These are phyloP conservation scores for Rotaria macrura DNA, from an alignment of 2,888 invertebrate genomes.

Conservation along the genomic window DNA sequence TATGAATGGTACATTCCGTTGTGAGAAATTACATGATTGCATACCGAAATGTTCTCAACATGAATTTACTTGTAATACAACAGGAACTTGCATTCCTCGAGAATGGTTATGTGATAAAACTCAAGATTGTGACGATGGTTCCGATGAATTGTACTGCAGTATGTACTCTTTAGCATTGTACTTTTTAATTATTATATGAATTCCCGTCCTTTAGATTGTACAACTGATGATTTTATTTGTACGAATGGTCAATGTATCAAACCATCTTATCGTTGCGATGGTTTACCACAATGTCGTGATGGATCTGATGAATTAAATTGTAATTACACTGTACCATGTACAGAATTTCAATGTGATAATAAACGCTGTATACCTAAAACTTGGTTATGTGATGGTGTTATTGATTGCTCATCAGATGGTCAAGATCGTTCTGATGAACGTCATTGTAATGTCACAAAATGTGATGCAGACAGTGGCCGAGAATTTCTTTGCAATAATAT, in stretches of 20 bases:
- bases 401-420: background rate
- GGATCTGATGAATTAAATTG: slow-evolving; percentile 20
- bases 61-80: background rate
- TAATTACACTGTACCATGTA: background rate
- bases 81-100: background rate
- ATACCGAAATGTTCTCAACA: background rate
- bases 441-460: background rate
- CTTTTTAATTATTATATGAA: background rate
- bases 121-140: slow-evolving; percentile 18
- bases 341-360: background rate
- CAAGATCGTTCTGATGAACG: slow-evolving; percentile 24
- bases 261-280: background rate
- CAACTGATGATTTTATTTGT: background rate
- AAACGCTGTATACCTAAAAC: background rate
- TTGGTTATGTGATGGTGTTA: background rate
- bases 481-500: background rate
- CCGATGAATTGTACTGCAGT: slow-evolving; percentile 19
- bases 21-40: background rate
- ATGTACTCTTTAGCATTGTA: background rate
- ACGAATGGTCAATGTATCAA: slow-evolving; percentile 5
- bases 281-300: slow-evolving; percentile 24
- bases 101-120: background rate
- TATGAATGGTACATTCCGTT: background rate
- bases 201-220: background rate
- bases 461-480: background rate